These are phyloP conservation scores for Isoperla grammatica DNA, from an alignment of 2,888 invertebrate species.

Conservation along the genomic window DNA sequence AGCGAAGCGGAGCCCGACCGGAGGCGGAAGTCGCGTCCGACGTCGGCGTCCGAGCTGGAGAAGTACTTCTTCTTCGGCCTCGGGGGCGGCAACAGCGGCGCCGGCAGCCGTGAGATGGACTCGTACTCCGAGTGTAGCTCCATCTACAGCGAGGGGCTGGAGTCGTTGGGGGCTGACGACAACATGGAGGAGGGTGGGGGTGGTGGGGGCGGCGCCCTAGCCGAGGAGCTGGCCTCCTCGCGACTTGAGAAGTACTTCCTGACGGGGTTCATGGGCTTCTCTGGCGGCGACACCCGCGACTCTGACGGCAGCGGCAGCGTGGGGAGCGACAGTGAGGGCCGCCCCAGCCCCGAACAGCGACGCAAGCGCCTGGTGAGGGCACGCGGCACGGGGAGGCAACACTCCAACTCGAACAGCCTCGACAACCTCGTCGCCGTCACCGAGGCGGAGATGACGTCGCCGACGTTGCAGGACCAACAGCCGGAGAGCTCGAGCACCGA, in stretches of 20 bases:
- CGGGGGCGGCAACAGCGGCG: conserved; percentile 58
- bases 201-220: conserved; percentile 48
- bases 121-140: conserved; percentile 72
- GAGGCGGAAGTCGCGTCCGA: conserved; percentile 53
- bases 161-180: conserved; percentile 52
- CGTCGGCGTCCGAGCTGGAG: conserved; percentile 78
- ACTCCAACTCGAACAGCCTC: conserved; percentile 62
- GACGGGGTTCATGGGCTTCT: conserved; percentile 78
- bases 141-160: conserved; percentile 73
- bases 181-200: conserved; percentile 28
- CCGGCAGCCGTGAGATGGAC: conserved; percentile 39
- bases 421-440: conserved; percentile 58
- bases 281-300: conserved; percentile 56
- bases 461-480: conserved; percentile 38
- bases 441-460: conserved; percentile 11
- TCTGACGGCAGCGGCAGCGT: conserved; percentile 71
- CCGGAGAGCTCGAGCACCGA: conserved; percentile 65
- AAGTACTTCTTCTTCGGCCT: conserved; percentile 87
- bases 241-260: conserved; percentile 86
- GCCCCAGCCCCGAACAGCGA: conserved; percentile 80
- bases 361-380: conserved; percentile 75
- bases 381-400: conserved; percentile 74
- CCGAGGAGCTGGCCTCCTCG: conserved; percentile 73
- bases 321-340: conserved; percentile 85
- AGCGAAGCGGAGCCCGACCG: conserved; percentile 64